Conservation (phyloP, 2,113 vertebrate species). For the Brachypodius melanocephalos region DNA sequence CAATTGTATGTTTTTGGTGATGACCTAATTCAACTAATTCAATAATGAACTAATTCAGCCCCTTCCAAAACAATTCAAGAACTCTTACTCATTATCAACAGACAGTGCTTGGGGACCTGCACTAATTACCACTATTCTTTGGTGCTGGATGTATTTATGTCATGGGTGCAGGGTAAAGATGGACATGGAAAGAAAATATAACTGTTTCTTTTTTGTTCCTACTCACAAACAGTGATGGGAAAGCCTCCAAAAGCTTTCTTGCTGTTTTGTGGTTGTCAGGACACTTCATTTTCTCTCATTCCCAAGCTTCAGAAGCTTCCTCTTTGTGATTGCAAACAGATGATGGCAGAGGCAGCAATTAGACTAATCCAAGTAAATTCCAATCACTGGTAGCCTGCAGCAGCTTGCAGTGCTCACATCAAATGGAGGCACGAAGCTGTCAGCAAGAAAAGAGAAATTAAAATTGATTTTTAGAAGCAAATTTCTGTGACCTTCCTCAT, state of each 20-base stretch:
- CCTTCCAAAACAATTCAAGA: neutral
- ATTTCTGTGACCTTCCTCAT: slow-evolving; percentile 21
- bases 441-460: slow-evolving; percentile 48
- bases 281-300: slow-evolving; percentile 56
- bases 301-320: slow-evolving; percentile 61
- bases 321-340: slow-evolving; percentile 65
- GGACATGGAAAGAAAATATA: neutral
- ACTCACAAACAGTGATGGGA: slow-evolving; percentile 12
- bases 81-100: neutral
- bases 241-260: slow-evolving; percentile 28
- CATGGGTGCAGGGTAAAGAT: neutral
- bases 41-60: neutral
- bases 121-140: neutral
- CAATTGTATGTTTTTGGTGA: neutral
- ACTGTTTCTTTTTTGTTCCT: neutral
- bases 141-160: neutral
- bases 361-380: slow-evolving; percentile 51
- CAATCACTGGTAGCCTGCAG: slow-evolving; percentile 58
- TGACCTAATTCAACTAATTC: slow-evolving; percentile 3
- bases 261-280: slow-evolving; percentile 51
- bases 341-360: slow-evolving; percentile 50
- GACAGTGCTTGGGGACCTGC: neutral
- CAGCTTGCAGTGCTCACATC: slow-evolving; percentile 47
- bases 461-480: slow-evolving; percentile 49
- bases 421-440: slow-evolving; percentile 31